Evolutionary conservation across 2,888 invertebrate genomes (phyloP).

Genomic region (Drosophila formosana): DNA sequence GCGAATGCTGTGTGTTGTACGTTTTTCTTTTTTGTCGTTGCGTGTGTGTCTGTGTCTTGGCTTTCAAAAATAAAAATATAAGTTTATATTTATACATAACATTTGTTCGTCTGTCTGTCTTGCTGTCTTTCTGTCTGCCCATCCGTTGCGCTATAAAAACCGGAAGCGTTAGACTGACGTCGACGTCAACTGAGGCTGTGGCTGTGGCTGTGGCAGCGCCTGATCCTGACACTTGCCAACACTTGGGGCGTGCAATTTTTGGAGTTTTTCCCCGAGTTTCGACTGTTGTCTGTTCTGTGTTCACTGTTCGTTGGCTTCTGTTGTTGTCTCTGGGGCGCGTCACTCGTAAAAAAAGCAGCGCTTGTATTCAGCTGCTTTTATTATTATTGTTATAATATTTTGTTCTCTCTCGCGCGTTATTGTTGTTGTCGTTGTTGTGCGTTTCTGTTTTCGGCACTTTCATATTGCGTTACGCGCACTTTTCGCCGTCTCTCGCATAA

Average conservation of each 20-base stretch:
- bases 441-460: constrained; percentile 62
- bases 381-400: constrained; percentile 79
- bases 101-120: constrained; percentile 63
- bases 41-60: constrained; percentile 56
- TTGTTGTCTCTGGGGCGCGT: constrained; percentile 60
- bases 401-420: constrained; percentile 11
- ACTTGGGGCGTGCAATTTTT: constrained; percentile 71
- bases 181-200: constrained; percentile 14
- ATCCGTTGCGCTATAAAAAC: constrained; percentile 70
- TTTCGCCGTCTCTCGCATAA: constrained; percentile 62
- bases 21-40: constrained; percentile 30
- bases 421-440: constrained; percentile 21
- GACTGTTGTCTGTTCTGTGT: constrained; percentile 7
- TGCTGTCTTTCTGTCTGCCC: constrained; percentile 32
- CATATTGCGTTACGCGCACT: constrained; percentile 72
- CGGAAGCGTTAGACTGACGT: constrained; percentile 72
- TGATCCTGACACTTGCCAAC: constrained; percentile 81
- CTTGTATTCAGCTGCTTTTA: constrained; percentile 68
- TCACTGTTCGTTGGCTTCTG: constrained; percentile 37
- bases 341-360: constrained; percentile 67
- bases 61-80: constrained; percentile 77
- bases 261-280: constrained; percentile 41
- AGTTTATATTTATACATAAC: constrained; percentile 81
- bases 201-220: constrained; percentile 48
- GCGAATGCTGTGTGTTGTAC: constrained; percentile 65